Base-by-base conservation (phyloP, 2,113 vertebrate species). In the Heterochromis multidens region DNA sequence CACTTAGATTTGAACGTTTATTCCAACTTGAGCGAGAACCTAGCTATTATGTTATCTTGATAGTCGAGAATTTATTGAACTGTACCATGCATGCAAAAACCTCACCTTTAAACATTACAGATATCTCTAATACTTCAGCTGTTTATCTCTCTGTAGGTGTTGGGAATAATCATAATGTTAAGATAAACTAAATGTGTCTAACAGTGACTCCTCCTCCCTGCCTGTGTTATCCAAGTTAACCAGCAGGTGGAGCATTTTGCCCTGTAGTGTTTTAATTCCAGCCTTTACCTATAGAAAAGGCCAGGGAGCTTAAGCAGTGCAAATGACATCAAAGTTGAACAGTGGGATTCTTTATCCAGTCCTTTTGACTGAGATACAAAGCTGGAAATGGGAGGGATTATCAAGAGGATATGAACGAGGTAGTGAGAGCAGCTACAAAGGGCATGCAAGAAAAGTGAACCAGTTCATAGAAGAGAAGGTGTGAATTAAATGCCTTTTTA, bases 401-500 rank as follows among this genome's bases (percentile, higher is more conserved):
- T 89, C 94, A 92, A 74, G 86, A 92, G 94, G 92, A 94, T 95
- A 94, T 89, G 92, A 95, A 94, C 83, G 59, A 89, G 88, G 79
- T 49, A n/a, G 74, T 37, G 21, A 56, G 72, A 81, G 33, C 56
- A 62, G 80, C 90, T 85, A 93, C 92, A 95, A 95, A 95, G 93
- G 76, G 79, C 79, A 84, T 9, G 78, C 84, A 91, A 93, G 91
- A 94, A 88, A 94, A 92, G 87, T 89, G 86, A 89, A 82, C 31
- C 80, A 80, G 90, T 83, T 89, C 88, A 81, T 88, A 81, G 85
- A 88, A 85, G 43, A 85, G 72, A 78, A 87, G 89, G 95, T 94
- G 95, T 88, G 93, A 95, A 93, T 92, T 85, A 94, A 94, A 87
- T 79, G 87, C 77, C 86, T 85, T 89, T 94, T 95, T 96, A 93